These are phyloP conservation scores for Leptopilina boulardi DNA, from an alignment of 1,140 invertebrate genomes.

Conservation along the genomic window DNA sequence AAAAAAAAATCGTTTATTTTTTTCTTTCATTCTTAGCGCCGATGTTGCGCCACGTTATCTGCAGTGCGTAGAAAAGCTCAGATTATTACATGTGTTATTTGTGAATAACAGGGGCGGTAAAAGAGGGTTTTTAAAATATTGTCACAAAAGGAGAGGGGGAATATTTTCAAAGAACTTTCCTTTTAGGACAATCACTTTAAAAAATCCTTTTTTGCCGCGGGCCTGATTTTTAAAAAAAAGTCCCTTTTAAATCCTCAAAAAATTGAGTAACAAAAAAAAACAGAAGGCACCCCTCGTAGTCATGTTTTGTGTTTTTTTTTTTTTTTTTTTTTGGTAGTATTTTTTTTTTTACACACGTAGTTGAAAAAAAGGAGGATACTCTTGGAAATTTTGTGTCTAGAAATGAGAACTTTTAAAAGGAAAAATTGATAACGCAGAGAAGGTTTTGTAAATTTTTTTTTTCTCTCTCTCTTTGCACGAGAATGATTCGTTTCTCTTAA, in stretches of 20 bases:
- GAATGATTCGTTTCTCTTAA: slow-evolving; percentile 34
- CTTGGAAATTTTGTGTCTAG: slow-evolving; percentile 38
- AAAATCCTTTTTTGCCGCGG: slow-evolving; percentile 51
- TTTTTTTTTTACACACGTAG: slow-evolving; percentile 53
- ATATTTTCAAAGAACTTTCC: neutral
- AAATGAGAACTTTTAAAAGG: neutral
- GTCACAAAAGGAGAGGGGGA: neutral
- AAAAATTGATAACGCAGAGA: too few species aligned
- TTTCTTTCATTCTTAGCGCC: slow-evolving; percentile 40
- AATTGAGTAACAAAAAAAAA: slow-evolving; percentile 58
- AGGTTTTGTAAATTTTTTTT: neutral
- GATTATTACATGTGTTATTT: slow-evolving; percentile 58
- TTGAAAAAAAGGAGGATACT: slow-evolving; percentile 55
- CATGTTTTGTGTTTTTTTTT: slow-evolving; percentile 62
- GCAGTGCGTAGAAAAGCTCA: slow-evolving; percentile 66
- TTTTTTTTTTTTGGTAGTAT: slow-evolving; percentile 60
- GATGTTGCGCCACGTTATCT: slow-evolving; percentile 73
- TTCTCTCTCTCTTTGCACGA: slow-evolving; percentile 37
- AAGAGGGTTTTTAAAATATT: slow-evolving; percentile 44
- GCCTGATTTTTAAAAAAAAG: slow-evolving; percentile 55
- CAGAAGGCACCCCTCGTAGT: slow-evolving; percentile 69
- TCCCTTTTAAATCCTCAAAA: slow-evolving; percentile 62
- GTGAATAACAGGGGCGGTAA: slow-evolving; percentile 59
- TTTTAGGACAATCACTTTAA: slow-evolving; percentile 8
- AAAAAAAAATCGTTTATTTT: slow-evolving; percentile 35